Evolutionary conservation across 2,888 invertebrate species (phyloP).

Genomic region (Boloria euphrosyne): DNA sequence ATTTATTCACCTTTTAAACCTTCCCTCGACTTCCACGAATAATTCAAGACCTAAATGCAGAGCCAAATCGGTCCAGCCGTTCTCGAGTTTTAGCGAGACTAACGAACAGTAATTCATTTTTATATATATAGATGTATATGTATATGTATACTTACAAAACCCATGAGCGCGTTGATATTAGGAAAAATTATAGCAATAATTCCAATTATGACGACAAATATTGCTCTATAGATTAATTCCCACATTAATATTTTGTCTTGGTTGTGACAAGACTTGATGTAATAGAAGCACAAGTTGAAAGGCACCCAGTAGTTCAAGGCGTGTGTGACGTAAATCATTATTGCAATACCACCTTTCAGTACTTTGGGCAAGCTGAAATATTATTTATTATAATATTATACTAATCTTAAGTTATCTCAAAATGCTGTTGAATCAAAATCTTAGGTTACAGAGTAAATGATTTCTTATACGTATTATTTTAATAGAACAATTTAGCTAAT

Average conservation of each 20-base stretch:
- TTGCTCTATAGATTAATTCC: slow-evolving; percentile 57
- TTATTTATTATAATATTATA: neutral
- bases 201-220: slow-evolving; percentile 51
- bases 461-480: too few relatives aligned
- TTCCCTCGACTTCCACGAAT: too few relatives aligned
- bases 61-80: too few relatives aligned
- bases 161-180: slow-evolving; percentile 61
- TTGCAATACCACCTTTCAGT: slow-evolving; percentile 56
- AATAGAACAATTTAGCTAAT: too few relatives aligned
- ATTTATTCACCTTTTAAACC: too few relatives aligned
- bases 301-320: slow-evolving; percentile 69
- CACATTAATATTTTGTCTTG: slow-evolving; percentile 39
- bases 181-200: slow-evolving; percentile 59
- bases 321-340: slow-evolving; percentile 67
- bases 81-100: too few relatives aligned
- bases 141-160: slow-evolving; percentile 62
- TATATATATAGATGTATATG: too few relatives aligned
- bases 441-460: too few relatives aligned
- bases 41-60: too few relatives aligned
- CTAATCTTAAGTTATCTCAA: neutral
- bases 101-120: too few relatives aligned
- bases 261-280: slow-evolving; percentile 48
- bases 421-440: too few relatives aligned
- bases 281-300: slow-evolving; percentile 61
- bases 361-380: slow-evolving; percentile 57